Evolutionary conservation across 2,888 invertebrate genomes (phyloP).

Genomic region (Spicauda simplicius): DNA sequence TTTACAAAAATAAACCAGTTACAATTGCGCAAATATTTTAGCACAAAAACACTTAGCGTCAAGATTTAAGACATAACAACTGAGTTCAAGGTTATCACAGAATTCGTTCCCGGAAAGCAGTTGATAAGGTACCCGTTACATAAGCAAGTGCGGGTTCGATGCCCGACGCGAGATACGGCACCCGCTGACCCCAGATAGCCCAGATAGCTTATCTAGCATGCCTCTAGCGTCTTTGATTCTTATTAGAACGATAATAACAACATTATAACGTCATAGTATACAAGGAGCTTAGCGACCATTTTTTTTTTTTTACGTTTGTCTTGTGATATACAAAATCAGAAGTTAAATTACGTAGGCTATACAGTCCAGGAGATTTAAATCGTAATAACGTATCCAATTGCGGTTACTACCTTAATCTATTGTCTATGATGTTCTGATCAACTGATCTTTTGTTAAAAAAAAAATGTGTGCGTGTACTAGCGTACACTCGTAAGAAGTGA

Average conservation of each 20-base stretch:
- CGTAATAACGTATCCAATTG: too few relatives aligned
- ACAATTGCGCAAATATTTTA: neutral
- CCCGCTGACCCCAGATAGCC: constrained; percentile 50
- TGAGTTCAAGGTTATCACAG: constrained; percentile 31
- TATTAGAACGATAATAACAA: constrained; percentile 40
- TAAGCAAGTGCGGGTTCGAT: constrained; percentile 56
- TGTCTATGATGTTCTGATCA: too few relatives aligned
- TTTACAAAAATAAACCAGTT: too few relatives aligned
- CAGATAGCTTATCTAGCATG: constrained; percentile 40
- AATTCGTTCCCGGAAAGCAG: constrained; percentile 27
- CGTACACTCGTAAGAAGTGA: too few relatives aligned
- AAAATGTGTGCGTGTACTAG: too few relatives aligned
- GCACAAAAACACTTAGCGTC: neutral
- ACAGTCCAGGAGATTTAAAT: too few relatives aligned
- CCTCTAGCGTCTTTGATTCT: constrained; percentile 55
- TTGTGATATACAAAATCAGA: too few relatives aligned
- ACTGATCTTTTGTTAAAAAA: too few relatives aligned
- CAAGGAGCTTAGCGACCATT: too few relatives aligned
- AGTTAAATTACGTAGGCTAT: too few relatives aligned
- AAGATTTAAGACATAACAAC: neutral
- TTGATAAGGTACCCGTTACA: constrained; percentile 43
- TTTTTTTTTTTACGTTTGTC: too few relatives aligned
- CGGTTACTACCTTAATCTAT: too few relatives aligned
- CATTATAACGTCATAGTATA: neutral
- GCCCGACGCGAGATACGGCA: constrained; percentile 52